Percentiles rank a stretch among this genome's conserved stretches.
phyloP scores from a whole-genome alignment of 1,140 invertebrate species.

The Oryzaephilus surinamensis region DNA sequence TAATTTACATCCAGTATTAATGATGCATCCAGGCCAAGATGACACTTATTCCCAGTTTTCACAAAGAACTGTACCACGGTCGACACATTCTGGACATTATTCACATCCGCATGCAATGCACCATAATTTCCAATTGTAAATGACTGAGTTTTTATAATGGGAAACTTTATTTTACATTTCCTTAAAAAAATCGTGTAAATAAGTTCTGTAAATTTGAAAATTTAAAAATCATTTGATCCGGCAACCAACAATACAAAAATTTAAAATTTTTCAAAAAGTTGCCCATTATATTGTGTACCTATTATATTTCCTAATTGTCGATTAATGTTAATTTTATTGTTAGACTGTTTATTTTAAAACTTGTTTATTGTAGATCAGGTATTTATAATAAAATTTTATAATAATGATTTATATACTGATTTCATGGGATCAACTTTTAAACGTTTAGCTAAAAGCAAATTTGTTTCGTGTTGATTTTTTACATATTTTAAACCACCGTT shows the following conservation, averaged over 20 bases:
- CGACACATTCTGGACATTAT: slow-evolving; percentile 33
- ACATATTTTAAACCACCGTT: slow-evolving; percentile 4
- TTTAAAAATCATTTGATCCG: too few species aligned
- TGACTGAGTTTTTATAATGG: too few species aligned
- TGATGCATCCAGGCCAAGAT: slow-evolving; percentile 58
- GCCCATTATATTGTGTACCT: too few species aligned
- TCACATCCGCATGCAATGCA: slow-evolving; percentile 31
- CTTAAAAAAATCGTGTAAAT: too few species aligned
- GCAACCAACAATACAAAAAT: too few species aligned
- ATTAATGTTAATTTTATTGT: too few species aligned
- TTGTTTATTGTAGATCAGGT: slow-evolving; percentile 3
- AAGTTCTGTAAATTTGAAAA: too few species aligned
- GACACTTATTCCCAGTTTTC: slow-evolving; percentile 69
- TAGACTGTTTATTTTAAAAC: slow-evolving; percentile 1
- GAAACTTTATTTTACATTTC: too few species aligned
- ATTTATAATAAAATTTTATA: slow-evolving; percentile 1
- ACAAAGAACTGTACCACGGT: slow-evolving; percentile 44
- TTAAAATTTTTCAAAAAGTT: too few species aligned
- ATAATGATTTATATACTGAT: slow-evolving; percentile 7
- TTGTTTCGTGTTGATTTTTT: not conserved
- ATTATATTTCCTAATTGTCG: too few species aligned
- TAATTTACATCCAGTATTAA: slow-evolving; percentile 72
- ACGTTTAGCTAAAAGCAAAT: slow-evolving; percentile 1
- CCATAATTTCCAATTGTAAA: slow-evolving; percentile 29
- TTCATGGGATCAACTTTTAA: slow-evolving; percentile 3